phyloP scores from a whole-genome alignment of 2,888 invertebrate genomes.

The Meteorus cinctellus region DNA sequence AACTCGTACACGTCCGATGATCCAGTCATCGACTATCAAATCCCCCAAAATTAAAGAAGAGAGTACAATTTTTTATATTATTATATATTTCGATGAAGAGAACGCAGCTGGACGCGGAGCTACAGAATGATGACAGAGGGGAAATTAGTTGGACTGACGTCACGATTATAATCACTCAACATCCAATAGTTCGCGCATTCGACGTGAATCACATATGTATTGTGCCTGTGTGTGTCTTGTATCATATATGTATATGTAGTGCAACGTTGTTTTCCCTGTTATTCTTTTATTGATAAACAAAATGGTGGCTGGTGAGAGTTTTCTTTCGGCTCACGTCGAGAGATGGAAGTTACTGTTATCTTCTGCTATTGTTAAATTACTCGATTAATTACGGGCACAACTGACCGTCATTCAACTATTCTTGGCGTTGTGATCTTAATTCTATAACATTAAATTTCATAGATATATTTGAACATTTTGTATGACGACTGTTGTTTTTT shows the following conservation, averaged over 20 bases:
- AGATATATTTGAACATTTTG: no score
- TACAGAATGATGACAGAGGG: constrained; percentile 28
- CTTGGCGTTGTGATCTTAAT: no score
- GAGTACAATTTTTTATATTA: constrained; percentile 16
- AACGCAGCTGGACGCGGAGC: constrained; percentile 28
- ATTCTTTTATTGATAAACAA: background rate
- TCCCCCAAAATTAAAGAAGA: no score
- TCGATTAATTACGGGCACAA: no score
- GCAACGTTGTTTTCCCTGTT: background rate
- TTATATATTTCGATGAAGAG: no score
- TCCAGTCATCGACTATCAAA: constrained; percentile 20
- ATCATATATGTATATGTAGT: background rate
- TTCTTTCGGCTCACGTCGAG: background rate
- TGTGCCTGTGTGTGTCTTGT: background rate
- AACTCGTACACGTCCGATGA: background rate
- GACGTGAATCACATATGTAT: background rate
- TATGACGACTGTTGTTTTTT: no score
- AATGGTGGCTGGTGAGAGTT: background rate
- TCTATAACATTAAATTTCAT: no score
- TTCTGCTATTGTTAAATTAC: no score
- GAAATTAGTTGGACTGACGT: constrained; percentile 27
- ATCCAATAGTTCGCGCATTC: constrained; percentile 26
- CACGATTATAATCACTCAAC: constrained; percentile 34
- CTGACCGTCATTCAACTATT: no score
- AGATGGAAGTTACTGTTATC: background rate